phyloP scores from a whole-genome alignment of 1,140 invertebrate species.

The Cherax destructor region DNA sequence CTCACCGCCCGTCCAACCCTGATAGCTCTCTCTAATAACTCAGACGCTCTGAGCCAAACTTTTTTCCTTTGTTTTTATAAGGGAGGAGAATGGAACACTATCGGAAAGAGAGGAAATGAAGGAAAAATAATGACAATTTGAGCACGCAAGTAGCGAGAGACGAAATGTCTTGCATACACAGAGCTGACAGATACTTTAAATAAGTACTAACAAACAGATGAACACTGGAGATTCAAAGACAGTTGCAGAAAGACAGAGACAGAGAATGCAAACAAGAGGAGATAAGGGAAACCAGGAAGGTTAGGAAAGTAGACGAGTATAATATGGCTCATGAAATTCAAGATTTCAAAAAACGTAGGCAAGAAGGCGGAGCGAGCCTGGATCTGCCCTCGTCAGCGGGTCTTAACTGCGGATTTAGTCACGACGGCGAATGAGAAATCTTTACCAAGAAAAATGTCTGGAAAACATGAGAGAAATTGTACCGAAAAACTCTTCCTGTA shows the following conservation, averaged over 20 bases:
- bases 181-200: too few relatives aligned
- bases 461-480: constrained; percentile 2
- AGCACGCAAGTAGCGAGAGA: too few relatives aligned
- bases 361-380: not conserved
- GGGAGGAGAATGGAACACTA: too few relatives aligned
- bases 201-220: too few relatives aligned
- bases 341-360: not conserved
- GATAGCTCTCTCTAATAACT: constrained; percentile 46
- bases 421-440: constrained; percentile 3
- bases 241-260: not conserved
- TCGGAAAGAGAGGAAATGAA: not conserved
- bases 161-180: too few relatives aligned
- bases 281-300: not conserved
- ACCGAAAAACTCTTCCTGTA: not conserved
- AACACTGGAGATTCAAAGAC: too few relatives aligned
- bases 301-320: not conserved
- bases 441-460: constrained; percentile 10
- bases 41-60: not conserved
- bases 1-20: constrained; percentile 6
- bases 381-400: too few relatives aligned
- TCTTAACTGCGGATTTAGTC: constrained; percentile 11
- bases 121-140: not conserved
- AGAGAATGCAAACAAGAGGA: not conserved
- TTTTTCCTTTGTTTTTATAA: not conserved
- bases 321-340: not conserved